Evolutionary conservation across 2,113 vertebrate genomes (phyloP).

Genomic region (Oreochromis niloticus): DNA sequence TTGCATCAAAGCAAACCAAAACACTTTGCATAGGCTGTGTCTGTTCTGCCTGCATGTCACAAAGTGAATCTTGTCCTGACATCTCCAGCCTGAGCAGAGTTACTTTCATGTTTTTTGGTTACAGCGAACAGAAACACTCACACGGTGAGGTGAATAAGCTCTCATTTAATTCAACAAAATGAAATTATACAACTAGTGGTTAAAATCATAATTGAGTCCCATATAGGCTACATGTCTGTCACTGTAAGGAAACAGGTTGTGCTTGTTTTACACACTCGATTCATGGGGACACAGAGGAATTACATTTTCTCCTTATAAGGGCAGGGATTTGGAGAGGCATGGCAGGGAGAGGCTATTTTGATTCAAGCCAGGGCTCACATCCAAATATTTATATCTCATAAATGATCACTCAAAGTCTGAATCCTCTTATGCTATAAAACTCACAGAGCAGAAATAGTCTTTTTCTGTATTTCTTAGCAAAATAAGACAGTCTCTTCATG

Average conservation of each 20-base stretch:
- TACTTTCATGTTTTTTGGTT: background rate
- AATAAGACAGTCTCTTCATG: conserved; percentile 47
- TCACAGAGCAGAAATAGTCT: conserved; percentile 30
- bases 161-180: conserved; percentile 66
- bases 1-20: background rate
- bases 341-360: background rate
- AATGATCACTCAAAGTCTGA: background rate
- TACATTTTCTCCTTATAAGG: background rate
- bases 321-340: background rate
- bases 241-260: conserved; percentile 54
- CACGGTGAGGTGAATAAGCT: conserved; percentile 38
- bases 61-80: background rate
- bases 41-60: background rate
- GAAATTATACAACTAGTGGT: conserved; percentile 65
- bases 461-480: conserved; percentile 30
- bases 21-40: background rate
- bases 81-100: background rate
- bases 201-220: conserved; percentile 46
- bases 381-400: conserved; percentile 14
- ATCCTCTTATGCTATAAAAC: conserved; percentile 15
- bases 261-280: conserved; percentile 61
- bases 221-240: conserved; percentile 45
- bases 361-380: conserved; percentile 24
- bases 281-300: conserved; percentile 10
- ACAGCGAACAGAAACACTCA: conserved; percentile 15